Percentiles rank a stretch among this genome's conserved stretches.
phyloP scores from a whole-genome alignment of 2,888 invertebrate species.

The Tenodera sinensis region DNA sequence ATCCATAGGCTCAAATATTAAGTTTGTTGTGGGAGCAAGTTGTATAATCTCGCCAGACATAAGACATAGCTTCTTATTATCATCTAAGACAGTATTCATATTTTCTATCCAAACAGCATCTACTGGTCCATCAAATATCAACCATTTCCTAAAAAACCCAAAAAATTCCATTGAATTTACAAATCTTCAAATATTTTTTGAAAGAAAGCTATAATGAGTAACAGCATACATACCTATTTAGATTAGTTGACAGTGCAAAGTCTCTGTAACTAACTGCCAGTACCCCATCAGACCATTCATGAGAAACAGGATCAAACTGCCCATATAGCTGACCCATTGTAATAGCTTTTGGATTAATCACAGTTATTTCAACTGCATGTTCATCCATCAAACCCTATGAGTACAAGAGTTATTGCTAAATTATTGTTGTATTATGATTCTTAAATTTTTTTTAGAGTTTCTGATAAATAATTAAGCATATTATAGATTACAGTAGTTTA shows the following conservation, averaged over 20 bases:
- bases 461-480: no score
- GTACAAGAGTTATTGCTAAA: background rate
- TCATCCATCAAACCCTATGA: slow-evolving; percentile 67
- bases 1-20: slow-evolving; percentile 94
- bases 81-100: slow-evolving; percentile 93
- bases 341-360: slow-evolving; percentile 92
- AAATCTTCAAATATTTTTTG: background rate
- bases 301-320: slow-evolving; percentile 88
- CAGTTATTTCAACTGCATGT: slow-evolving; percentile 69
- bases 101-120: slow-evolving; percentile 97
- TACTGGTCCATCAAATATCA: slow-evolving; percentile 93
- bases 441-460: no score
- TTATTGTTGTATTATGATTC: no score
- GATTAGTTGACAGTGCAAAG: slow-evolving; percentile 70
- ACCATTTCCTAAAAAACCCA: slow-evolving; percentile 73
- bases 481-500: no score
- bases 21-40: slow-evolving; percentile 80
- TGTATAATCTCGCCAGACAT: slow-evolving; percentile 98
- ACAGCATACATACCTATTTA: slow-evolving; percentile 56
- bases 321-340: slow-evolving; percentile 95
- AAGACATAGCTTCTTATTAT: slow-evolving; percentile 93
- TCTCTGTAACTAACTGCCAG: slow-evolving; percentile 77
- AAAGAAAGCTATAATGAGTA: background rate
- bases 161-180: slow-evolving; percentile 45
- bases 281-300: slow-evolving; percentile 92